phyloP scores from a whole-genome alignment of 2,797 vertebrate species.

The Clamator glandarius region DNA sequence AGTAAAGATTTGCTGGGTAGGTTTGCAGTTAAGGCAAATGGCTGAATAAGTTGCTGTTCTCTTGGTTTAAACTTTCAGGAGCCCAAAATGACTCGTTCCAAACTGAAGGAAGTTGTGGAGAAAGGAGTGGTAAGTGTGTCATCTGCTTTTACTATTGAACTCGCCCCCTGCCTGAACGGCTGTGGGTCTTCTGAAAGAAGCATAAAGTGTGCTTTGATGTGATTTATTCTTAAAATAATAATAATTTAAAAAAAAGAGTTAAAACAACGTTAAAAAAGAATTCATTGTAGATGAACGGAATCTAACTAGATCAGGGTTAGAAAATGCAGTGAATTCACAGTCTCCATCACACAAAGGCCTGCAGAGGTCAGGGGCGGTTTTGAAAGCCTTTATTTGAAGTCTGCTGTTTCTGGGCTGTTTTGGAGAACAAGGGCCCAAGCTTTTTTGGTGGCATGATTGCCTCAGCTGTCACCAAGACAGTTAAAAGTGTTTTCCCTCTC shows the following conservation, averaged over 20 bases:
- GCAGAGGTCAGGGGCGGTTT: background rate
- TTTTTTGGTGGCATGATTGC: background rate
- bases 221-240: background rate
- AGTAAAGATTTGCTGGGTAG: background rate
- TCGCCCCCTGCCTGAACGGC: background rate
- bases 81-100: slow-evolving; percentile 96
- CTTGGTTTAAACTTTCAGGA: slow-evolving; percentile 79
- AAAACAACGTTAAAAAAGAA: background rate
- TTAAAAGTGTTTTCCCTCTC: background rate
- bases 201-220: background rate
- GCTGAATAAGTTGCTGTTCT: background rate
- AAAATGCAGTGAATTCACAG: background rate
- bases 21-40: background rate
- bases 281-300: background rate
- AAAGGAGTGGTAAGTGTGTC: slow-evolving; percentile 86
- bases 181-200: background rate
- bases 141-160: background rate
- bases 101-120: slow-evolving; percentile 91
- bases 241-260: too few relatives aligned
- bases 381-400: background rate
- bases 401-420: background rate
- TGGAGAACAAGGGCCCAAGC: background rate
- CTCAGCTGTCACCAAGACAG: background rate
- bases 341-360: fast-evolving
- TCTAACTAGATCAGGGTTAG: background rate